phyloP scores from a whole-genome alignment of 2,797 vertebrate species.

The Mormyrus hasselquistii region DNA sequence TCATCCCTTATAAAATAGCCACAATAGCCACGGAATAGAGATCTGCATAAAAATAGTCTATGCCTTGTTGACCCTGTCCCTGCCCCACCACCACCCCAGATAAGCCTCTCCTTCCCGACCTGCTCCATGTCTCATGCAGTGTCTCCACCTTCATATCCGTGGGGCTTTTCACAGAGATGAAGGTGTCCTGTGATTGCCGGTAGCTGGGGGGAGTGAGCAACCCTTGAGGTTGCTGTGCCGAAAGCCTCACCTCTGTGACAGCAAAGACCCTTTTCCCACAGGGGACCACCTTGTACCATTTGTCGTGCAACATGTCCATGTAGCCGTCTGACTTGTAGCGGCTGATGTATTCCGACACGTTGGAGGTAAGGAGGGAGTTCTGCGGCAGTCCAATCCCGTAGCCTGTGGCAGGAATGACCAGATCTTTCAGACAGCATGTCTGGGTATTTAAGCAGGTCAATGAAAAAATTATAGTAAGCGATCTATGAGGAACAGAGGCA shows the following conservation, averaged over 20 bases:
- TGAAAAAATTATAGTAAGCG: background rate
- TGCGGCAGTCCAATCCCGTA: conserved; percentile 71
- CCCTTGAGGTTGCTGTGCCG: background rate
- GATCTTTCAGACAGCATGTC: background rate
- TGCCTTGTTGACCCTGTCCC: background rate
- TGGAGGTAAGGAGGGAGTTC: conserved; percentile 72
- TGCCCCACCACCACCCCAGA: background rate
- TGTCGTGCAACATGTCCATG: conserved; percentile 77
- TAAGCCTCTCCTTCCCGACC: background rate
- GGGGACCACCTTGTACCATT: conserved; percentile 82
- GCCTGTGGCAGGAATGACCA: conserved; percentile 39
- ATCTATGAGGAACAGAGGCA: background rate
- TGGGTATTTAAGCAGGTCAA: background rate
- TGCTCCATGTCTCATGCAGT: background rate
- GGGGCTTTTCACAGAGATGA: background rate
- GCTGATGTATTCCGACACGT: conserved; percentile 75
- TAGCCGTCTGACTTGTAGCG: conserved; percentile 76
- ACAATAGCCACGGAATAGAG: background rate
- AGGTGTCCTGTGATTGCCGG: background rate
- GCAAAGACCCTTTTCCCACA: conserved; percentile 75
- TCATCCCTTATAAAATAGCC: background rate
- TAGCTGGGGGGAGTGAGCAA: no score
- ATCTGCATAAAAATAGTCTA: background rate
- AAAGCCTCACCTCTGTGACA: conserved; percentile 64
- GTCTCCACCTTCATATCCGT: background rate